phyloP scores from a whole-genome alignment of 2,113 vertebrate species.

The Malurus cyaneus region DNA sequence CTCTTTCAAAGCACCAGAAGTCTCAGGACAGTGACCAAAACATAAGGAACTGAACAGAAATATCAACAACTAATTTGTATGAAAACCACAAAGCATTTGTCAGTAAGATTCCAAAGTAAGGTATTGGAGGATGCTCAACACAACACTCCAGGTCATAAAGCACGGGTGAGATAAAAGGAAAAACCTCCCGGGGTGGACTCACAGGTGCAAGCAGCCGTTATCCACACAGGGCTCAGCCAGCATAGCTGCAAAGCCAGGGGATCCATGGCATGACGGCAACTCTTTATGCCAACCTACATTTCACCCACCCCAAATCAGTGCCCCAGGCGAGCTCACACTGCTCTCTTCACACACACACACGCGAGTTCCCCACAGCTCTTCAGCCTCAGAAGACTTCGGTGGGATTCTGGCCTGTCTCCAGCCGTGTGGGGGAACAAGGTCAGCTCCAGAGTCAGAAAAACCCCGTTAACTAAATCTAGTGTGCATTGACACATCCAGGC shows the following conservation, averaged over 20 bases:
- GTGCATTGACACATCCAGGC: not conserved
- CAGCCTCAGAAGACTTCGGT: fast-evolving
- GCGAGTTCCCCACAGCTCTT: not conserved
- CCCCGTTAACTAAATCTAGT: fast-evolving
- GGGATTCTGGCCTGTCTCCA: not conserved
- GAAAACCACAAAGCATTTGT: not conserved
- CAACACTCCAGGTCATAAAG: not conserved
- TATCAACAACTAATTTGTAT: fast-evolving
- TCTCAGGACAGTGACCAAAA: not conserved
- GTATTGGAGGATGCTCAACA: fast-evolving
- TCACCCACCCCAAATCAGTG: not conserved
- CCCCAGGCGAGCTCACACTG: fast-evolving
- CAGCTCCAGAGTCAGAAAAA: not conserved
- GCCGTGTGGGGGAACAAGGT: fast-evolving
- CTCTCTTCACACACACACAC: fast-evolving
- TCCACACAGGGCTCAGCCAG: not conserved
- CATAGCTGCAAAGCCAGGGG: not conserved
- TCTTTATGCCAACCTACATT: not conserved
- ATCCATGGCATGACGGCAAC: fast-evolving
- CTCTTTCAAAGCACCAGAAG: not conserved
- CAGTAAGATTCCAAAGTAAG: not conserved
- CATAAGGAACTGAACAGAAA: fast-evolving
- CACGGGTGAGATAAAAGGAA: not conserved
- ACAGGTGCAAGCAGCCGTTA: fast-evolving
- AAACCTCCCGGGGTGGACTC: fast-evolving